A percentile compares a stretch with the other conserved stretches of the same genome.
Evolutionary conservation across 2,797 vertebrate species (phyloP).

Genomic region (Phrynocephalus vlangalii): DNA sequence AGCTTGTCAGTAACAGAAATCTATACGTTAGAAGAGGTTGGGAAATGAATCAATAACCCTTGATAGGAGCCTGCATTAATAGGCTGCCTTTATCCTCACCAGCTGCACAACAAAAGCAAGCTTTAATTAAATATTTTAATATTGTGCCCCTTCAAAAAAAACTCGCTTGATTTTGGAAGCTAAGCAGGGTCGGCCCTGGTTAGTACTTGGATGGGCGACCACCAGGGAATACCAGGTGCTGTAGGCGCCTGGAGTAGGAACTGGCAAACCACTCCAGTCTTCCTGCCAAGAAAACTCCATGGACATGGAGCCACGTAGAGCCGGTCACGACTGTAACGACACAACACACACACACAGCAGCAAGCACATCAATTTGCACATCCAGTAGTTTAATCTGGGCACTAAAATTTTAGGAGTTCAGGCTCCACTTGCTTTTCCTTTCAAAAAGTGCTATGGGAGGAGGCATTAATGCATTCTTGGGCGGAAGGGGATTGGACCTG

Average conservation of each 20-base stretch:
- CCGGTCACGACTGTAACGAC: too few species aligned
- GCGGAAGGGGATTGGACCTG: background rate
- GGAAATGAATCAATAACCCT: constrained; percentile 63
- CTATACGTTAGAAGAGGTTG: constrained; percentile 55
- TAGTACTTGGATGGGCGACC: too few species aligned
- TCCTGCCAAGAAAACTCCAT: too few species aligned
- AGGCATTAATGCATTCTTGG: constrained; percentile 47
- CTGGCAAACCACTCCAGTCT: too few species aligned
- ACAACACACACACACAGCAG: background rate
- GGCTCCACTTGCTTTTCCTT: constrained; percentile 62
- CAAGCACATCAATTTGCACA: constrained; percentile 45
- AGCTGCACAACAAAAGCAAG: constrained; percentile 48
- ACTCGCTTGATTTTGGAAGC: too few species aligned
- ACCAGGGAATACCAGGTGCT: too few species aligned
- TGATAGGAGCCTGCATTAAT: constrained; percentile 48
- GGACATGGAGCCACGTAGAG: too few species aligned
- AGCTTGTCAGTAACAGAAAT: constrained; percentile 64
- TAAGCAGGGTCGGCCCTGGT: too few species aligned
- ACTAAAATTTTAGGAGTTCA: constrained; percentile 61
- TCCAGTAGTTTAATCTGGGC: constrained; percentile 41
- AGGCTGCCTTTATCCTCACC: constrained; percentile 11
- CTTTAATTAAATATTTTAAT: constrained; percentile 53
- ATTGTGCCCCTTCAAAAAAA: constrained; percentile 28
- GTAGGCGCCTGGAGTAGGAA: too few species aligned
- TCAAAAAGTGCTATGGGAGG: constrained; percentile 6